Evolutionary conservation across 2,888 invertebrate genomes (phyloP).

Genomic region (Digitonthophagus gazella): DNA sequence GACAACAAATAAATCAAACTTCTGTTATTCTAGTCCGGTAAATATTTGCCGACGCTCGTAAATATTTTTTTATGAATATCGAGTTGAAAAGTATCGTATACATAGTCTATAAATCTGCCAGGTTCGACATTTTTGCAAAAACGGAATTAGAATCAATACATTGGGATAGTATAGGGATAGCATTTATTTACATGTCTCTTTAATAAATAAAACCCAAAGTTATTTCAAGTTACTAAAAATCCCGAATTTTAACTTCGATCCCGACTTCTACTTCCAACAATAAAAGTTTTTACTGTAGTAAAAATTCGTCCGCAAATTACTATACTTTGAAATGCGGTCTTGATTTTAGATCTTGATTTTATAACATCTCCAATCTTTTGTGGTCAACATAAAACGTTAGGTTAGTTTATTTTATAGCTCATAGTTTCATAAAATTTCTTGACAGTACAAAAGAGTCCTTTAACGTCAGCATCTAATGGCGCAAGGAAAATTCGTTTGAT

Average conservation of each 20-base stretch:
- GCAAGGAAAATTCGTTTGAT: neutral
- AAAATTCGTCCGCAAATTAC: neutral
- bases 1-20: slow-evolving; percentile 15
- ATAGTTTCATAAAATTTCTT: neutral
- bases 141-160: slow-evolving; percentile 21
- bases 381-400: neutral
- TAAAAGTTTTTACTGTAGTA: neutral
- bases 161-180: neutral
- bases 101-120: slow-evolving; percentile 12
- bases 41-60: slow-evolving; percentile 13
- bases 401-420: neutral
- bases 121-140: slow-evolving; percentile 1
- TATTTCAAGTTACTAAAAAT: neutral
- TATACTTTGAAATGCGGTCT: neutral
- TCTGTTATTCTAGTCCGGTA: slow-evolving; percentile 7
- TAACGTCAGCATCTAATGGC: neutral
- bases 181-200: neutral
- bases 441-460: neutral
- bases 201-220: neutral
- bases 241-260: neutral
- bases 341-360: neutral
- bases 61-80: slow-evolving; percentile 11
- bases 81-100: slow-evolving; percentile 10
- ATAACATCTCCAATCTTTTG: neutral
- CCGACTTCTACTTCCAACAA: neutral